Evolutionary conservation across 1,140 invertebrate species (phyloP).

Genomic region (Drosophila rufa): DNA sequence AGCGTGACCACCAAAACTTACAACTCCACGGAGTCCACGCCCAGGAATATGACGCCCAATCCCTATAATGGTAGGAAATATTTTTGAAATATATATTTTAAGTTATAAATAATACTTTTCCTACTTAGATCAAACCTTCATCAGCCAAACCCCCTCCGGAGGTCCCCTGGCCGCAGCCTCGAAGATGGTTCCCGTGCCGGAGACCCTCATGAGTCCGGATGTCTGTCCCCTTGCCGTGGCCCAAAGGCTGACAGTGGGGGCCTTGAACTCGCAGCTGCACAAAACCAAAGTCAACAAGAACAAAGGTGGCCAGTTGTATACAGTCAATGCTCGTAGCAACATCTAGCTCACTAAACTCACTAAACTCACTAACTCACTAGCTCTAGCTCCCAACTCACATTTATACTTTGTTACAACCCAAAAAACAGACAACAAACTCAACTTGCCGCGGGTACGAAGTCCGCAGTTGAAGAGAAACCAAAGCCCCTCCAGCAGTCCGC

Average conservation of each 20-base stretch:
- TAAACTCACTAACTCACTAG: too few species aligned
- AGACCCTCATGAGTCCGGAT: conserved; percentile 93
- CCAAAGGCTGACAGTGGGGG: conserved; percentile 70
- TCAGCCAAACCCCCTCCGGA: conserved; percentile 56
- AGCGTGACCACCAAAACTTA: conserved; percentile 78
- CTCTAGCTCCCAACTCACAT: not conserved
- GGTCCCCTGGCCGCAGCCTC: conserved; percentile 91
- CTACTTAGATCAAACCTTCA: conserved; percentile 57
- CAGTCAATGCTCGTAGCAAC: not conserved
- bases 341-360: not conserved
- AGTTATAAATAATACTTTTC: not conserved
- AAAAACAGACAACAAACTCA: conserved; percentile 77
- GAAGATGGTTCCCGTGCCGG: conserved; percentile 93
- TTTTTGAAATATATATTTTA: not conserved
- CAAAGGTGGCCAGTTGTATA: conserved; percentile 64
- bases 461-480: conserved; percentile 72
- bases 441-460: conserved; percentile 77
- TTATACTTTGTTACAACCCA: conserved; percentile 5
- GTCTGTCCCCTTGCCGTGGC: conserved; percentile 87
- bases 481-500: conserved; percentile 75
- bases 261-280: conserved; percentile 73
- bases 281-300: conserved; percentile 79
- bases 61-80: conserved; percentile 74
- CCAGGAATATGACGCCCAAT: conserved; percentile 81
- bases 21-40: conserved; percentile 82